Evolutionary conservation across 2,888 invertebrate species (phyloP), one percentile per base, ranked within the genome.

Genomic region (Hypena proboscidalis): DNA sequence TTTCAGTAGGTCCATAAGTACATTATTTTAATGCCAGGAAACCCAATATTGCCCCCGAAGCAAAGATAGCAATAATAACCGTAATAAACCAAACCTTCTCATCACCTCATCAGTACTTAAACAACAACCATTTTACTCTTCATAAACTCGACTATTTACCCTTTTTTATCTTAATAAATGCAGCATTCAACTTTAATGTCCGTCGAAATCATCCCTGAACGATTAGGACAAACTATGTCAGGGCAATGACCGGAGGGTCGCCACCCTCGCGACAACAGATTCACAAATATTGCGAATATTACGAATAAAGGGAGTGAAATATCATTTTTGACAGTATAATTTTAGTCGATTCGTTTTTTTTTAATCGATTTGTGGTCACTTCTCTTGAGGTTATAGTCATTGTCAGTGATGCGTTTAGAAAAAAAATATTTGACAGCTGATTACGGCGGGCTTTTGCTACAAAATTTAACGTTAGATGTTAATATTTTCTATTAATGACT

Each of bases 241-340:
- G 60, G 51, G 58, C 55, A 48, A 32, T 15, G 58, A 48, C 62
- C 60, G 48, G 37, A 41, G 57, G 58, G 54, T 19, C 39, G 50
- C 11, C 34, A 20, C 43, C 41, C 47, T 33, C 32, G 29, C 42
- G 30, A 51, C 50, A 40, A 8, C 32, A 27, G 37, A 29, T 39
- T 43, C 44, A n/a, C 33, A 37, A 30, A 55, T 55, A 43, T 41
- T 29, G 38, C 33, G 38, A 38, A 44, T 31, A 37, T 37, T 27
- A n/a, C 15, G 11, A 30, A 17, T 23, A 15, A 22, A 36, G 23
- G 31, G 25, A 21, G 27, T 38, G 23, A 25, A 20, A 23, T 14
- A 13, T 32, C 8, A 20, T 13, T 25, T 31, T n/a, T 4, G 1
- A 5, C 7, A 17, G n/a, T n/a, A 41, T 6, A 13, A 19, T 19